Base-by-base conservation (phyloP, 2,888 invertebrate genomes). In the Drosophila mettleri region DNA sequence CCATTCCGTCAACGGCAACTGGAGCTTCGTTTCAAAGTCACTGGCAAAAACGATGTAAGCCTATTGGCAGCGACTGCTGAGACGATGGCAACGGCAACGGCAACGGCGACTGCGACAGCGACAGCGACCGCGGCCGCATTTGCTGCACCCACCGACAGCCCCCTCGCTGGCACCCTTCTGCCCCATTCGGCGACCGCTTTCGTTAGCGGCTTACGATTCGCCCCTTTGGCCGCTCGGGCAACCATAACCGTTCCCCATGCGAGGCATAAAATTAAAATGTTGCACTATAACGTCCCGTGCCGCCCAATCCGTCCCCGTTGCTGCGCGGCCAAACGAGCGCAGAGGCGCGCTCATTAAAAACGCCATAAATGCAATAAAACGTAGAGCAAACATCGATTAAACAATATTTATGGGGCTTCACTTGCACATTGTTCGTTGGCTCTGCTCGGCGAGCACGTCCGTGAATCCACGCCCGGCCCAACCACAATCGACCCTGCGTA, bases 311-410 rank as follows among this genome's bases (percentile, higher is more conserved):
- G 18, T 18, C 38, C 12, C 18, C 14, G 18, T 18, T 27, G 49
- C 49, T 48, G 48, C 9, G n/a, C 33, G 48, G 48, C 48, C 48
- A 20, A 20, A 31, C 33, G 33, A 45, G 22, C 49, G 45, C 80
- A 79, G 80, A 86, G 88, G 83, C 68, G 86, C 79, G 89, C 91
- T 92, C 92, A 92, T 92, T 92, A 91, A 92, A 92, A 91, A 90
- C 90, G 90, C 92, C 91, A 91, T 91, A 91, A 91, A 90, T 90
- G 91, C 90, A 91, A 91, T 92, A 92, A 91, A 91, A 90, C 91
- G 91, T 90, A 91, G 90, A 91, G 92, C 92, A 91, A 91, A 91
- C 91, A 91, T 91, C 91, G 91, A 91, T 91, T 91, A 91, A 91
- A 92, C 91, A 91, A 91, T 91, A 91, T 91, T 91, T 91, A 91